Evolutionary conservation across 2,888 invertebrate species (phyloP), one percentile per base, ranked within the genome.

Genomic region (Drosophila colorata): DNA sequence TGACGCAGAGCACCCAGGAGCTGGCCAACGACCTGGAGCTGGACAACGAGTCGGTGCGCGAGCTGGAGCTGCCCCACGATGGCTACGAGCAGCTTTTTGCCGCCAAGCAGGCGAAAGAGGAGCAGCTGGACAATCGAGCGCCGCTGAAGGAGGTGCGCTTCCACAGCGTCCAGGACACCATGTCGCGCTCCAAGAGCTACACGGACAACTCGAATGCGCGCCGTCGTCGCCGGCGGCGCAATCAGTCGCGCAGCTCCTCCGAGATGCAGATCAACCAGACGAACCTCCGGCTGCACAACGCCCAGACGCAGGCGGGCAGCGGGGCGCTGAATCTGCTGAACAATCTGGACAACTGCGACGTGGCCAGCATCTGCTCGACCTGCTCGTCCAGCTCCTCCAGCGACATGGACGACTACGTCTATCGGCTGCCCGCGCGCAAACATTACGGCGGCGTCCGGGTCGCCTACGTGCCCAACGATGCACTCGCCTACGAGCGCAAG

Each of bases 391-490:
- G 97, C 1, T 95, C 95, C 3, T 95, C 95, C 79, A 96, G 97
- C 23, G 96, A 96, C 4, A 96, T 97, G 75, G 97, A 97, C 69
- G 96, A 97, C 72, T 95, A 96, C 80, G 96, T 97, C 51, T 97
- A 97, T 91, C 95, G 96, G 53, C 93, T 97, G 81, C 97, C 97
- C 1, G 95, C 97, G 6, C 93, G 97, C 74, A 93, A 96, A 66
- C 96, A 96, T 33, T 97, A 97, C 88, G 97, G 97, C 16, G 97
- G 97, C n/a, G 97, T 97, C 13, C 93, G 97, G 69, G 97, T 98
- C 79, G 97, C 97, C 1, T 98, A 98, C 93, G 98, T 98, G 67
- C 98, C 97, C 77, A 97, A 97, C 92, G 97, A 97, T 92, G 96
- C 97, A 2, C 94, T 97, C 25, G 97, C 97, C 59, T 96, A 96